These are phyloP conservation scores for Chromobotia macracanthus DNA, from an alignment of 2,797 vertebrate genomes.

Conservation along the genomic window DNA sequence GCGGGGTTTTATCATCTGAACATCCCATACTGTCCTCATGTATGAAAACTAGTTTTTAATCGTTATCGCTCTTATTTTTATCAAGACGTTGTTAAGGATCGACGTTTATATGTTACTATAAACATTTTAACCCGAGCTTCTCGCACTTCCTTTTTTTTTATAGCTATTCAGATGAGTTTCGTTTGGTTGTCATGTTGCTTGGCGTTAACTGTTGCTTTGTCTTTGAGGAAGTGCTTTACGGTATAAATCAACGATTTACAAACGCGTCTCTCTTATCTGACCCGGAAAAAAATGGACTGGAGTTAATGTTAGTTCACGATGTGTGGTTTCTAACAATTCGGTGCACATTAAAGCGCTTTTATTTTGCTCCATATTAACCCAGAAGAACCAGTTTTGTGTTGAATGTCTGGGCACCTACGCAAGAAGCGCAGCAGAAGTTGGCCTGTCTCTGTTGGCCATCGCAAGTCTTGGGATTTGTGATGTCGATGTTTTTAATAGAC, in stretches of 20 bases:
- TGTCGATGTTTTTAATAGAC: slow-evolving; percentile 30
- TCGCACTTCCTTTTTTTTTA: slow-evolving; percentile 16
- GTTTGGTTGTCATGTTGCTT: slow-evolving; percentile 16
- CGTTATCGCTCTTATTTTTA: background rate
- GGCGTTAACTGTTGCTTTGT: background rate
- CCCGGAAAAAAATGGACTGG: background rate
- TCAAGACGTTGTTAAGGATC: too few relatives aligned
- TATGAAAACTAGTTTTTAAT: background rate
- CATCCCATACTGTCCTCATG: background rate
- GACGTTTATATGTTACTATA: background rate
- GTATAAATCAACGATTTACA: background rate
- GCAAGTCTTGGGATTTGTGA: slow-evolving; percentile 13
- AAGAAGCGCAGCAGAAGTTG: slow-evolving; percentile 22
- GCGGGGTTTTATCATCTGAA: background rate
- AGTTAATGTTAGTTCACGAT: background rate
- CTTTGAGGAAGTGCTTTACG: slow-evolving; percentile 49
- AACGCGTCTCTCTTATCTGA: background rate
- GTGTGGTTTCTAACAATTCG: background rate
- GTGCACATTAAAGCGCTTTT: too few relatives aligned
- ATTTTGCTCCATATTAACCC: background rate
- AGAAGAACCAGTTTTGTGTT: slow-evolving; percentile 23
- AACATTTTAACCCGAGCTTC: background rate
- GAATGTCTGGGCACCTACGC: slow-evolving; percentile 8
- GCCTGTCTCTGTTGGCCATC: slow-evolving; percentile 28
- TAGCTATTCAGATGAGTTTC: slow-evolving; percentile 28